phyloP scores from a whole-genome alignment of 37 sponge, comb jelly and placozoan species.

The Spongilla lacustris region DNA sequence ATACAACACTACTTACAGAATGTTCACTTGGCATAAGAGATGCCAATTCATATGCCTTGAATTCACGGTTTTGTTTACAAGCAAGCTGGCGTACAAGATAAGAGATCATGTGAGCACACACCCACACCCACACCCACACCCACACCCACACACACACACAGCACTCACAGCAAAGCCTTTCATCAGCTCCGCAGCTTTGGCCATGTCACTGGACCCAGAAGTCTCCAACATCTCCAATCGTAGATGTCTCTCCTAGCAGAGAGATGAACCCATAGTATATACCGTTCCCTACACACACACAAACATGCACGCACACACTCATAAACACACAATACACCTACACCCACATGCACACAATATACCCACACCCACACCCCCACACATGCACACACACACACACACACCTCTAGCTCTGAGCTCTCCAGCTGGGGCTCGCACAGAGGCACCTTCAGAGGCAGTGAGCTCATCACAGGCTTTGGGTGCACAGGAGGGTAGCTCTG shows the following conservation, averaged over 20 bases:
- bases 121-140: not conserved
- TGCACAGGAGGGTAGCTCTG: slow-evolving; percentile 64
- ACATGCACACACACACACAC: not conserved
- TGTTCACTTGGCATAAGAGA: slow-evolving; percentile 58
- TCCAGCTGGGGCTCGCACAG: slow-evolving; percentile 75
- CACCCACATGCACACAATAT: not conserved
- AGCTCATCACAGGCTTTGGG: slow-evolving; percentile 80
- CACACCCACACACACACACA: not conserved
- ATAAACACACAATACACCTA: not conserved
- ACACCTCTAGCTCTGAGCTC: slow-evolving; percentile 67
- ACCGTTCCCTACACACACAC: not conserved
- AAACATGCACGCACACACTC: not conserved
- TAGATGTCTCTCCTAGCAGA: slow-evolving; percentile 16
- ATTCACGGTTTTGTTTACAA: slow-evolving; percentile 68
- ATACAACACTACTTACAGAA: slow-evolving; percentile 45
- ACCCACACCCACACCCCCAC: not conserved
- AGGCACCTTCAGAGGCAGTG: slow-evolving; percentile 59
- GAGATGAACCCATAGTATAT: not conserved
- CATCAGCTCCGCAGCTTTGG: slow-evolving; percentile 39
- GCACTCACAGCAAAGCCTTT: slow-evolving; percentile 81
- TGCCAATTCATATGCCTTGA: slow-evolving; percentile 67
- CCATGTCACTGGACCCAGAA: not conserved
- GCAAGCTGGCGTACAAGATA: slow-evolving; percentile 39
- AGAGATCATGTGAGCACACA: not conserved
- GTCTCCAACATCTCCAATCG: slow-evolving; percentile 25